These are phyloP conservation scores for Semaprochilodus insignis DNA, from an alignment of 2,797 vertebrate genomes.

Conservation along the genomic window DNA sequence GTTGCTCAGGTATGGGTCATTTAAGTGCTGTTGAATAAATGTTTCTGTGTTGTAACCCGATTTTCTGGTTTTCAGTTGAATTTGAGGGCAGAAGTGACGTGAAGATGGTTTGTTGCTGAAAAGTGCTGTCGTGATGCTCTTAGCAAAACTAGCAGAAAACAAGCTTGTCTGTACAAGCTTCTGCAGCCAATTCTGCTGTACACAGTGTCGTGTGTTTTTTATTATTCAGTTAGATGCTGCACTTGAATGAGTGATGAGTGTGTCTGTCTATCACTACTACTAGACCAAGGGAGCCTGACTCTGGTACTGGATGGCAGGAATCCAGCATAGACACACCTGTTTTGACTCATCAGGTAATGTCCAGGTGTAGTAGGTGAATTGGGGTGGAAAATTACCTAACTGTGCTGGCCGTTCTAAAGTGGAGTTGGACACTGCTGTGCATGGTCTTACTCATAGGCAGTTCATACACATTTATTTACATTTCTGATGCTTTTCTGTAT, in stretches of 20 bases:
- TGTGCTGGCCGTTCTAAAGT: background rate
- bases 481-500: background rate
- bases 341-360: background rate
- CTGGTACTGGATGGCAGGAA: background rate
- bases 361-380: background rate
- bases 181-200: background rate
- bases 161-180: background rate
- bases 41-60: background rate
- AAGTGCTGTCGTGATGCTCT: slow-evolving; percentile 12
- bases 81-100: background rate
- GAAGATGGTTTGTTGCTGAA: slow-evolving; percentile 5
- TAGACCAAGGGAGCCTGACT: background rate
- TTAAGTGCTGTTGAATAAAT: slow-evolving; percentile 23
- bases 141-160: background rate
- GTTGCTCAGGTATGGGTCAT: slow-evolving; percentile 16
- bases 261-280: too few species aligned
- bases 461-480: background rate
- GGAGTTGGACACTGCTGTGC: background rate
- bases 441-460: background rate
- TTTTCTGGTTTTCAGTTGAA: slow-evolving; percentile 34
- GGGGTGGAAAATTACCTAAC: background rate
- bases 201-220: background rate
- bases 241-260: background rate
- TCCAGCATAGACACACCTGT: background rate
- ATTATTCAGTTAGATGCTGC: background rate